Conservation (phyloP, 2,113 vertebrate species). For the Hystrix cristata region DNA sequence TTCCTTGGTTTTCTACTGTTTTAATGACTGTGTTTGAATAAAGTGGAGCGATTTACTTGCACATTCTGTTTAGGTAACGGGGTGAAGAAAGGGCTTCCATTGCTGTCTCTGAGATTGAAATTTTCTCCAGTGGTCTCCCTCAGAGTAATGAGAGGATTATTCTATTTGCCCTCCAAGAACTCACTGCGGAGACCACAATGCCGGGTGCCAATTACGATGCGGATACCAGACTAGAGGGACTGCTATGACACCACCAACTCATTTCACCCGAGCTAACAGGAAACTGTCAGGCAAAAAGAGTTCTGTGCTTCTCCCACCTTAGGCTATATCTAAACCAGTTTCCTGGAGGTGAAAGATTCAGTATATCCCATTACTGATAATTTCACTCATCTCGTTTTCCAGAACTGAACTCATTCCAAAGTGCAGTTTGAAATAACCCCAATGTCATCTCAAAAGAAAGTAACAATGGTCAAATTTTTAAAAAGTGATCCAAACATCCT, state of each 20-base stretch:
- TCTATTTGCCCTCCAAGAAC: slow-evolving; percentile 51
- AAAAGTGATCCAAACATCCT: slow-evolving; percentile 26
- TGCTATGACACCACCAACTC: slow-evolving; percentile 44
- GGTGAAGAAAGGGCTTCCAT: neutral
- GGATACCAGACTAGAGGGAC: slow-evolving; percentile 28
- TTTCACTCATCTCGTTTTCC: neutral
- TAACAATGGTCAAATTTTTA: slow-evolving; percentile 35
- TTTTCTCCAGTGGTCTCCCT: neutral
- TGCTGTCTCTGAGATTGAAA: neutral
- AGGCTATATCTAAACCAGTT: slow-evolving; percentile 58
- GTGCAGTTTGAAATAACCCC: slow-evolving; percentile 45
- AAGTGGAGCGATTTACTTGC: neutral
- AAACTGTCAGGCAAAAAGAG: slow-evolving; percentile 36
- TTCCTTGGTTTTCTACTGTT: neutral
- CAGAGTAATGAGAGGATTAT: slow-evolving; percentile 51
- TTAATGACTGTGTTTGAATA: neutral
- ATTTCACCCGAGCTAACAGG: neutral
- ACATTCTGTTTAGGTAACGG: neutral
- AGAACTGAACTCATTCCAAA: slow-evolving; percentile 54
- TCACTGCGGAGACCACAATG: slow-evolving; percentile 29
- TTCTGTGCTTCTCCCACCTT: neutral
- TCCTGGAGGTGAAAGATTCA: slow-evolving; percentile 44
- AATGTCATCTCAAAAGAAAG: slow-evolving; percentile 8
- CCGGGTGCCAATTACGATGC: slow-evolving; percentile 19
- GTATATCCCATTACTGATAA: slow-evolving; percentile 65